Percentiles rank a stretch among this genome's conserved stretches.
phyloP scores from a whole-genome alignment of 2,797 vertebrate genomes.

The Potorous gilbertii region DNA sequence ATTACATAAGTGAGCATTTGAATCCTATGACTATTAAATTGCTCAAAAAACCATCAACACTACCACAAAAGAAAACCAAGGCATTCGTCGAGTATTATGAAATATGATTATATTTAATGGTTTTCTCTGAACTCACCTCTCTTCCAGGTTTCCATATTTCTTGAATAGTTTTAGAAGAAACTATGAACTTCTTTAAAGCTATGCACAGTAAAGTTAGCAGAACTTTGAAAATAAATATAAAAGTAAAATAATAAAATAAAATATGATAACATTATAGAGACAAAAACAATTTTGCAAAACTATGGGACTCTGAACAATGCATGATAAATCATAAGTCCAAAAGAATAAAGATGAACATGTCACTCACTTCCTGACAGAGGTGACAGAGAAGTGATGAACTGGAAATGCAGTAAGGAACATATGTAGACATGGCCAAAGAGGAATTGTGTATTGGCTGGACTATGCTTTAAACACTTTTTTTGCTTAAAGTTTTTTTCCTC shows the following conservation, averaged over 20 bases:
- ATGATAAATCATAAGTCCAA: neutral
- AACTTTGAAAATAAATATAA: neutral
- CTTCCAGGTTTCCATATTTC: neutral
- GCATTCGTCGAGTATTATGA: neutral
- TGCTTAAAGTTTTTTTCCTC: neutral
- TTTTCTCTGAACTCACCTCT: neutral
- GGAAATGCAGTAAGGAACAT: neutral
- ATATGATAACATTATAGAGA: neutral
- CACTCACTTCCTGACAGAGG: neutral
- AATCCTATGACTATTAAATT: neutral
- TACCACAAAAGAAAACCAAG: neutral
- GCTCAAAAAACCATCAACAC: neutral
- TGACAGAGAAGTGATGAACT: neutral
- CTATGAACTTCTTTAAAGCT: neutral
- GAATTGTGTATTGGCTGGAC: neutral
- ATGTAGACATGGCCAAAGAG: neutral
- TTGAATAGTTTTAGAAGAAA: neutral
- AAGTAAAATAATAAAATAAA: neutral
- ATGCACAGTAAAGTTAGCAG: neutral
- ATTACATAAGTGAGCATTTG: neutral
- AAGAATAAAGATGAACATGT: neutral
- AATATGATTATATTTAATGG: too few relatives aligned
- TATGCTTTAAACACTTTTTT: neutral
- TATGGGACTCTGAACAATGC: neutral
- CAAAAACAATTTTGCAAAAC: neutral